Evolutionary conservation across 2,888 invertebrate genomes (phyloP), one percentile per base, ranked within the genome.

Genomic region (Amphipyra berbera): DNA sequence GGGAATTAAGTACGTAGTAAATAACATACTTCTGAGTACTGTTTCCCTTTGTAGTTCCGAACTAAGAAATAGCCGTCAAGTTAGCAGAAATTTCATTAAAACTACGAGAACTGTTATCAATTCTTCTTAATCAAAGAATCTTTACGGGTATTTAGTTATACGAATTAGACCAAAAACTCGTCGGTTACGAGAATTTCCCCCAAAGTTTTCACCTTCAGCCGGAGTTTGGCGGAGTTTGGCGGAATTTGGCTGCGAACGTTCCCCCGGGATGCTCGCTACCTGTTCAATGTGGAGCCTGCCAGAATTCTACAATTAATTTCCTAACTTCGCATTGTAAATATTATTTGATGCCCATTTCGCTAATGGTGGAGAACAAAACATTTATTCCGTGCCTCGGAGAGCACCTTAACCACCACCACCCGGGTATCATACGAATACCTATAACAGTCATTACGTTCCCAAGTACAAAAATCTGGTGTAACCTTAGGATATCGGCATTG

Each of bases 131-230:
- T 76, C 53, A 74, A 72, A 69, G 70, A 69, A 70, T 70, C 75
- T 80, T 79, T 70, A 67, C 67, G 68, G 71, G 69, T 73, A 67
- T 76, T 73, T 77, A 79, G 78, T 73, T 76, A 73, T 80, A 76
- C 68, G 78, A 78, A 82, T 83, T 84, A 79, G 78, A 83, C 78
- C 82, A 79, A 85, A 86, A 86, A 82, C 79, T 81, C 80, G 69
- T 65, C 74, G 75, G 80, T 65, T 57, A 69, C 61, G 72, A 63
- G 76, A 83, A 83, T 83, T 82, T 62, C 68, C 58, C 61, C 61
- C 71, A 83, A 90, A 89, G 83, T 90, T 90, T 88, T 81, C 83
- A 82, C 86, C 87, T 89, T 89, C 81, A 74, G 72, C 56, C 57
- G 80, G 65, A 87, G 87, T 85, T 87, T 79, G 80, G 54, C 73